Conservation (phyloP, 2,888 invertebrate genomes). For the Tryphoninae sp. region DNA sequence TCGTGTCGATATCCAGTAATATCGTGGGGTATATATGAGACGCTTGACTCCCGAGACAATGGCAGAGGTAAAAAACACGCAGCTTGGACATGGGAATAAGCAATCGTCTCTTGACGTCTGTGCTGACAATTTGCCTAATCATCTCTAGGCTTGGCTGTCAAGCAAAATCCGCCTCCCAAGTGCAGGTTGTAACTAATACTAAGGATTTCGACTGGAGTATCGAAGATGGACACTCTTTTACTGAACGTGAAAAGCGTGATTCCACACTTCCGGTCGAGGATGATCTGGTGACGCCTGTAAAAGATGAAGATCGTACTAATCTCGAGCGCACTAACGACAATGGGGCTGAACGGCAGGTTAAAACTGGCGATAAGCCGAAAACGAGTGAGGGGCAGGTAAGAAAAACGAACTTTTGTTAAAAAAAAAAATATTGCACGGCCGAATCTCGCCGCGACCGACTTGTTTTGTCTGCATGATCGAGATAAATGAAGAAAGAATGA, state of each 20-base stretch:
- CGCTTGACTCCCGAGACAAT: neutral
- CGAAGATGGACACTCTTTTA: neutral
- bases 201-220: neutral
- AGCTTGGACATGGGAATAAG: slow-evolving; percentile 30
- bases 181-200: neutral
- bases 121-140: slow-evolving; percentile 31
- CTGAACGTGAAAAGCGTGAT: neutral
- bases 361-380: neutral
- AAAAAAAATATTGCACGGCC: too few relatives aligned
- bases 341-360: neutral
- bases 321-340: slow-evolving; percentile 4
- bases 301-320: slow-evolving; percentile 5
- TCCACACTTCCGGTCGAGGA: slow-evolving; percentile 1
- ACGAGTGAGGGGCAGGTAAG: neutral
- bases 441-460: too few relatives aligned
- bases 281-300: neutral
- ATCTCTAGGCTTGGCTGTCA: slow-evolving; percentile 31
- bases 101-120: slow-evolving; percentile 24
- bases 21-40: neutral
- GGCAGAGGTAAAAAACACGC: slow-evolving; percentile 36
- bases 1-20: neutral
- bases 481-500: too few relatives aligned
- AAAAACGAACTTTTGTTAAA: neutral
- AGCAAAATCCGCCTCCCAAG: slow-evolving; percentile 17
- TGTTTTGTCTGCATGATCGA: too few relatives aligned